phyloP scores from a whole-genome alignment of 2,797 vertebrate species.

The Astyanax mexicanus region DNA sequence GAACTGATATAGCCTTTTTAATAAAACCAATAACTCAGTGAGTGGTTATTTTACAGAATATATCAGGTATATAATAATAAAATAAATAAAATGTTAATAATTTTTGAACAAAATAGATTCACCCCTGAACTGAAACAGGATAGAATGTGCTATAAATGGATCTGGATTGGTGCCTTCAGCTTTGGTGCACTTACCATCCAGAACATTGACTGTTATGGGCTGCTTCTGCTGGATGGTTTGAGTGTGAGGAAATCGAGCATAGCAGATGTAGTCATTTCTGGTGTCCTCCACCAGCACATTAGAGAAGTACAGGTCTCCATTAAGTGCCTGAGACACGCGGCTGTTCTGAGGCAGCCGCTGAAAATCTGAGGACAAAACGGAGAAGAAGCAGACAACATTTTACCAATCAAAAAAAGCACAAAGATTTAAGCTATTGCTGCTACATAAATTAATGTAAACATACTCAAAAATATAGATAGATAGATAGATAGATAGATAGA shows the following conservation, averaged over 20 bases:
- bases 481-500: too few relatives aligned
- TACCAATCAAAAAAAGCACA: too few relatives aligned
- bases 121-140: background rate
- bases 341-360: conserved; percentile 88
- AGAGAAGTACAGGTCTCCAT: conserved; percentile 95
- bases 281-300: conserved; percentile 88
- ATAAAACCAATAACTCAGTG: too few relatives aligned
- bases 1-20: too few relatives aligned
- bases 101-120: background rate
- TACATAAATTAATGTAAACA: too few relatives aligned
- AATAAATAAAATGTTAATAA: too few relatives aligned
- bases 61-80: too few relatives aligned
- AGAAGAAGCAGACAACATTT: too few relatives aligned
- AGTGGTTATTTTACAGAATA: background rate
- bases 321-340: conserved; percentile 91
- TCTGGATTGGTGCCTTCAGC: background rate
- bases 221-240: conserved; percentile 93
- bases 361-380: conserved; percentile 80
- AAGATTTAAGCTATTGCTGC: too few relatives aligned
- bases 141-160: background rate
- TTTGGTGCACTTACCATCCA: conserved; percentile 93
- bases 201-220: conserved; percentile 90
- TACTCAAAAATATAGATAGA: too few relatives aligned
- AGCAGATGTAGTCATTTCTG: conserved; percentile 89
- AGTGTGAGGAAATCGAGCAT: conserved; percentile 89